Percentiles rank a stretch among this genome's conserved stretches.
These are phyloP conservation scores for Paramormyrops kingsleyae DNA, from an alignment of 2,113 vertebrate genomes.

Conservation along the genomic window DNA sequence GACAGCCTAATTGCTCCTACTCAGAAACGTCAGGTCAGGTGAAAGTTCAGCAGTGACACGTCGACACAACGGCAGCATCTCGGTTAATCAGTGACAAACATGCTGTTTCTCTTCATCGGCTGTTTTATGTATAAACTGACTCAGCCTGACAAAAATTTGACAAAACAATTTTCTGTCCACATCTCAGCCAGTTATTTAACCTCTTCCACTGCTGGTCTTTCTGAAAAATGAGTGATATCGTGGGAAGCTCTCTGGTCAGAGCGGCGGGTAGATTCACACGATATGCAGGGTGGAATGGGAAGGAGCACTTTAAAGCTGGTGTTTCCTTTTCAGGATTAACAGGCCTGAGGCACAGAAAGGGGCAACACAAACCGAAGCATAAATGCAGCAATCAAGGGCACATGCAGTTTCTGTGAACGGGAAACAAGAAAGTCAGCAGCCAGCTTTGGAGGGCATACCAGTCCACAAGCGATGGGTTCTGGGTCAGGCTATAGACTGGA, in stretches of 20 bases:
- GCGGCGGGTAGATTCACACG: not conserved
- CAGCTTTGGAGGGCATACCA: not conserved
- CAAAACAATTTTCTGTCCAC: not conserved
- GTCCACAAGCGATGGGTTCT: not conserved
- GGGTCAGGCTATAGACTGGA: not conserved
- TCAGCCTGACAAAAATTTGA: not conserved
- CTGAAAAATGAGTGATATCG: not conserved
- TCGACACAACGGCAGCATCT: not conserved
- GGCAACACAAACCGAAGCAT: not conserved
- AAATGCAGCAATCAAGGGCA: not conserved
- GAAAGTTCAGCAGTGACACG: not conserved
- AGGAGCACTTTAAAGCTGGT: not conserved
- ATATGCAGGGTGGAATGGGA: not conserved
- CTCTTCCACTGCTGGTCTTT: not conserved
- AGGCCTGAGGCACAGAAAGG: not conserved
- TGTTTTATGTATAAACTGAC: not conserved
- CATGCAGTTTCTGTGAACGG: not conserved
- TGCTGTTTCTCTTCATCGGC: not conserved
- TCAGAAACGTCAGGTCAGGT: not conserved
- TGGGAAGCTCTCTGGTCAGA: not conserved
- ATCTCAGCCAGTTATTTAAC: not conserved
- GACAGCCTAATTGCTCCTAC: not conserved
- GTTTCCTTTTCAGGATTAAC: not conserved
- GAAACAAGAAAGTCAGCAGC: not conserved
- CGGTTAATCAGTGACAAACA: not conserved